Evolutionary conservation across 2,797 vertebrate genomes (phyloP).

Genomic region (Vireo griseus): DNA sequence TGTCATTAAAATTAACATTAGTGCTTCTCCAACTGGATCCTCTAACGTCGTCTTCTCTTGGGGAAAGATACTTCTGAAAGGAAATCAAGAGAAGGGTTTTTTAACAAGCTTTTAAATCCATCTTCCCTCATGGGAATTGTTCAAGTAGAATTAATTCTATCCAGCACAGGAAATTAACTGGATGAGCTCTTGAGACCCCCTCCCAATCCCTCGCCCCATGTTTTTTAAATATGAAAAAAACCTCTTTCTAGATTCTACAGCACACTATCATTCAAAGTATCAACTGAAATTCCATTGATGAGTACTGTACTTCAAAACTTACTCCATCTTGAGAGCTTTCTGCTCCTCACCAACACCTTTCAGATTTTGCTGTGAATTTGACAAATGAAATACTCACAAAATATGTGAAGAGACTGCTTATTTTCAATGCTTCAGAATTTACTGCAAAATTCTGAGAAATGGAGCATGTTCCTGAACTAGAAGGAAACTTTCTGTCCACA

Average conservation of each 20-base stretch:
- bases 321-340: neutral
- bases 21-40: neutral
- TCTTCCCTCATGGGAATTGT: neutral
- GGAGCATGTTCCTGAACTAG: neutral
- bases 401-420: neutral
- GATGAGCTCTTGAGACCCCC: neutral
- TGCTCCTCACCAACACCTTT: neutral
- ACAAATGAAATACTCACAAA: neutral
- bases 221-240: neutral
- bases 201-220: neutral
- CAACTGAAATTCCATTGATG: neutral
- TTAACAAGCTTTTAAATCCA: neutral
- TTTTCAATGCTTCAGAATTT: neutral
- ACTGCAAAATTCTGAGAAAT: neutral
- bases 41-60: slow-evolving; percentile 62
- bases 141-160: neutral
- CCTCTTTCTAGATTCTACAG: neutral
- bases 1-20: neutral
- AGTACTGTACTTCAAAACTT: neutral
- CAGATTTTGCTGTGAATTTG: neutral
- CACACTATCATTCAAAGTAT: neutral
- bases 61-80: slow-evolving; percentile 57
- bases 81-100: neutral
- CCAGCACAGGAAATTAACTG: neutral
- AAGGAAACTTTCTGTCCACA: neutral